Conservation (phyloP, 2,113 vertebrate genomes). For the Rhipidura dahli region DNA sequence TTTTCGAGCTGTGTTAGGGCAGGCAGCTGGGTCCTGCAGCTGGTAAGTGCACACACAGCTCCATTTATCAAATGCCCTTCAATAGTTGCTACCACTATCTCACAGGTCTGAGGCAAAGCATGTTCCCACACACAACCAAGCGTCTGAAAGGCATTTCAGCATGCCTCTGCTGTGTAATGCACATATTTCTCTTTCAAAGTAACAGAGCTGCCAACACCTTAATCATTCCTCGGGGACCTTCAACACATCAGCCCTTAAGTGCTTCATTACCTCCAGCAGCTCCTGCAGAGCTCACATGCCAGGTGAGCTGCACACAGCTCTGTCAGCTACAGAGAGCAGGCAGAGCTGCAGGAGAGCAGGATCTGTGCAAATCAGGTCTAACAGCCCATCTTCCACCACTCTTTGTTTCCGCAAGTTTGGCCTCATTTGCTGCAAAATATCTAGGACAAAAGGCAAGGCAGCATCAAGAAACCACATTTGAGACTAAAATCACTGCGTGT, state of each 20-base stretch:
- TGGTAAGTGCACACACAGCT: background rate
- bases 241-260: background rate
- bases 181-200: constrained; percentile 22
- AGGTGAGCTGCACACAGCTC: background rate
- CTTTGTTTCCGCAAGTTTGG: background rate
- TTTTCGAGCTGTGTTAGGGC: background rate
- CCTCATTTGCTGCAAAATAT: background rate
- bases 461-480: constrained; percentile 7
- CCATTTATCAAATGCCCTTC: background rate
- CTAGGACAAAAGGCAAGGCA: constrained; percentile 30
- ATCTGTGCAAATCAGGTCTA: background rate
- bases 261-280: background rate
- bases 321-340: background rate
- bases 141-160: background rate
- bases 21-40: background rate
- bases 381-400: background rate
- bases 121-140: background rate
- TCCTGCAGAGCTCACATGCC: background rate
- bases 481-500: background rate
- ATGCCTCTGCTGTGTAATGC: background rate
- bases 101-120: background rate
- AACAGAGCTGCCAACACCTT: constrained; percentile 13
- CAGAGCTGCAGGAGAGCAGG: background rate
- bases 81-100: background rate
- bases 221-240: constrained; percentile 9